These are phyloP conservation scores for Tetrax tetrax DNA, from an alignment of 2,113 vertebrate species.

Conservation along the genomic window DNA sequence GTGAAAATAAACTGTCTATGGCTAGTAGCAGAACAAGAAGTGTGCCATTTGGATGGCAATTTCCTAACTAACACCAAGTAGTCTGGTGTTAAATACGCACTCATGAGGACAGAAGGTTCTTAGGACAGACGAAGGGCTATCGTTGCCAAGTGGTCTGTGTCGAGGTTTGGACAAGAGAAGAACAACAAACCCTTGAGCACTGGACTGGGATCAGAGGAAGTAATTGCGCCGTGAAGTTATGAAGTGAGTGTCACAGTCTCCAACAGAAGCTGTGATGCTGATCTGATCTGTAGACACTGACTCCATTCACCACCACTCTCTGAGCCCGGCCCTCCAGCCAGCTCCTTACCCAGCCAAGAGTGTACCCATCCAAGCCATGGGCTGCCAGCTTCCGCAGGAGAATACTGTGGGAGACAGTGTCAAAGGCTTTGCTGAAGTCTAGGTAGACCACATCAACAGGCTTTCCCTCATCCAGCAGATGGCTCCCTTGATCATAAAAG, in stretches of 20 bases:
- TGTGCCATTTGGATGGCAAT: background rate
- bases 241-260: background rate
- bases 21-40: background rate
- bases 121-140: background rate
- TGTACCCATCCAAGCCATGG: too few species aligned
- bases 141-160: background rate
- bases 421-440: too few species aligned
- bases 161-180: background rate
- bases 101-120: background rate
- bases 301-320: too few species aligned
- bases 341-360: too few species aligned
- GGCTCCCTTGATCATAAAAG: too few species aligned
- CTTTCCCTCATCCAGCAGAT: too few species aligned
- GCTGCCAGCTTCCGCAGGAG: too few species aligned
- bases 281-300: background rate
- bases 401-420: too few species aligned
- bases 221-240: background rate
- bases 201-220: background rate
- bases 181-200: background rate
- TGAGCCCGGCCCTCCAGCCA: too few species aligned
- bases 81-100: background rate
- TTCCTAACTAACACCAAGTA: background rate
- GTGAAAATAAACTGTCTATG: background rate
- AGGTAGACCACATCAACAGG: too few species aligned
- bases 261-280: background rate